Conservation (phyloP, 2,888 invertebrate species). For the Trilocha varians region DNA sequence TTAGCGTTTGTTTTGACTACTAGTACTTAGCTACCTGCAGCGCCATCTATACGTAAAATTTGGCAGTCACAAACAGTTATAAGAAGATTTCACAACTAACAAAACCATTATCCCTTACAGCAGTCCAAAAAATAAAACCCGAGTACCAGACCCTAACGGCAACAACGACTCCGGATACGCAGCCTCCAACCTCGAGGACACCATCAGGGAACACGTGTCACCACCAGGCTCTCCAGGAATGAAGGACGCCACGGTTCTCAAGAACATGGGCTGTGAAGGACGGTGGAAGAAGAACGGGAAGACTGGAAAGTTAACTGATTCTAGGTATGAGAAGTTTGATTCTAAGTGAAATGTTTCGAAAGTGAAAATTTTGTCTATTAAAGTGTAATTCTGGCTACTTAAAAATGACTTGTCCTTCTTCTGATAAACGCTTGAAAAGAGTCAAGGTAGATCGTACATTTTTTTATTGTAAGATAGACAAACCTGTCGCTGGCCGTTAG, state of each 20-base stretch:
- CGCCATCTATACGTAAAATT: too few species aligned
- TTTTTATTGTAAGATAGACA: too few species aligned
- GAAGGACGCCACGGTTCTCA: conserved; percentile 52
- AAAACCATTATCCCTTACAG: conserved; percentile 22
- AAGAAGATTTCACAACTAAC: too few species aligned
- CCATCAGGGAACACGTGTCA: conserved; percentile 71
- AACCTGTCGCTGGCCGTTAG: too few species aligned
- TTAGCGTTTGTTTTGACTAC: too few species aligned
- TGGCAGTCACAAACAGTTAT: too few species aligned
- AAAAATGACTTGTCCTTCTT: too few species aligned
- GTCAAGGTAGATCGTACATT: too few species aligned
- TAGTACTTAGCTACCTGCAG: too few species aligned
- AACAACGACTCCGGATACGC: conserved; percentile 90
- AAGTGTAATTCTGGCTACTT: too few species aligned
- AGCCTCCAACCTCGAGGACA: conserved; percentile 74
- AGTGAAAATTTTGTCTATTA: too few species aligned
- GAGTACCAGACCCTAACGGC: conserved; percentile 81
- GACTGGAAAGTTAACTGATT: conserved; percentile 37
- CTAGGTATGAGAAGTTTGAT: conserved; percentile 34
- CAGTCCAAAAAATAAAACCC: conserved; percentile 47
- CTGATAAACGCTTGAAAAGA: too few species aligned
- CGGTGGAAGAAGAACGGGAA: conserved; percentile 64
- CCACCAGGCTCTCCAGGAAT: conserved; percentile 68
- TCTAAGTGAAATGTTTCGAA: background rate
- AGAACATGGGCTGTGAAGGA: conserved; percentile 45